phyloP scores from a whole-genome alignment of 2,113 vertebrate genomes.

The Ramphastos sulfuratus region DNA sequence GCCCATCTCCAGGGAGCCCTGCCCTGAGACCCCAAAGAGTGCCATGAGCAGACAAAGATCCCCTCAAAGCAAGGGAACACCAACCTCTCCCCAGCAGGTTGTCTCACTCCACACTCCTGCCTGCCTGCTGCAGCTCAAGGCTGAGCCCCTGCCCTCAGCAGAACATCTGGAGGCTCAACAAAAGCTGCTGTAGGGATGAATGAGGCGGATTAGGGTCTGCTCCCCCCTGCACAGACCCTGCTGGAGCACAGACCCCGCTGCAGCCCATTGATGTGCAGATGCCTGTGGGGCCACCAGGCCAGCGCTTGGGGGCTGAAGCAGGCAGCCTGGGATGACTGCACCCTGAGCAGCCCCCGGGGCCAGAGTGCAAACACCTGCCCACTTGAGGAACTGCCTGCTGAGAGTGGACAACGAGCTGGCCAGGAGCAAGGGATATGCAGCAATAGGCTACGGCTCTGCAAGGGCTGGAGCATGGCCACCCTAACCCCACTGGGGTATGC shows the following conservation, averaged over 20 bases:
- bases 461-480: background rate
- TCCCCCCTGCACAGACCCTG: background rate
- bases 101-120: background rate
- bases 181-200: constrained; percentile 10
- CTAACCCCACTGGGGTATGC: too few species aligned
- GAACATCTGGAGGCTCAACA: constrained; percentile 44
- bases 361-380: background rate
- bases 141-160: background rate
- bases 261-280: constrained; percentile 63
- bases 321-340: background rate
- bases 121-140: background rate
- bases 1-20: background rate
- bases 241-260: background rate
- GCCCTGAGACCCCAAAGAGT: too few species aligned
- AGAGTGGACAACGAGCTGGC: fast-evolving
- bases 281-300: background rate
- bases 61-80: background rate
- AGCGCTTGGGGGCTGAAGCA: background rate
- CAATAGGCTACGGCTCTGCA: background rate
- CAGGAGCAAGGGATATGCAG: background rate
- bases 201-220: constrained; percentile 32
- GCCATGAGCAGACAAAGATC: background rate
- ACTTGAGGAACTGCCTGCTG: background rate
- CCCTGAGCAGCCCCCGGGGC: background rate
- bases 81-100: background rate